These are phyloP conservation scores for Lagenorhynchus albirostris DNA, from an alignment of 2,113 vertebrate genomes.

Conservation along the genomic window DNA sequence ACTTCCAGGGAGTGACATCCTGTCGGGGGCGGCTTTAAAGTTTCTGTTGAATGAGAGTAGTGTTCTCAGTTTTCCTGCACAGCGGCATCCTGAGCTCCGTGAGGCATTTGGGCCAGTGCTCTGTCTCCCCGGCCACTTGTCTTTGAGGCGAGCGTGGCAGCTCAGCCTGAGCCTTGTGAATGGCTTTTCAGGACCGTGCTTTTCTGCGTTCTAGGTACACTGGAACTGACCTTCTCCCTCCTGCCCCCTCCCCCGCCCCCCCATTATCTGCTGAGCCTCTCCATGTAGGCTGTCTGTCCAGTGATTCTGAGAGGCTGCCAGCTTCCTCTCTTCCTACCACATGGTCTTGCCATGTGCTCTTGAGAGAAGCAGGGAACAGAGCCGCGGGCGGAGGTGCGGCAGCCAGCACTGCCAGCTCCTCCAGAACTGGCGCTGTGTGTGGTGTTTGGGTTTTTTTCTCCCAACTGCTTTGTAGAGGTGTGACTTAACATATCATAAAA, in stretches of 20 bases:
- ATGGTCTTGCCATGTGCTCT: neutral
- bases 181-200: neutral
- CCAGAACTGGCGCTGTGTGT: neutral
- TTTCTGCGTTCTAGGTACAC: neutral
- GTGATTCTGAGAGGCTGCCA: neutral
- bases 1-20: neutral
- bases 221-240: neutral
- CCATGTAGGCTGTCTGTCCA: neutral
- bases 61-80: neutral
- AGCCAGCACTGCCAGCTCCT: neutral
- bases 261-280: neutral
- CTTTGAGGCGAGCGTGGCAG: neutral
- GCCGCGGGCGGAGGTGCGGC: accelerated
- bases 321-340: neutral
- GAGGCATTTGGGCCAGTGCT: neutral
- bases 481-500: neutral
- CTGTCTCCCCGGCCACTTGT: neutral
- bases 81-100: neutral
- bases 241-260: accelerated
- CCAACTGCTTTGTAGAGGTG: neutral
- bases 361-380: neutral
- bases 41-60: neutral
- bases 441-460: neutral
- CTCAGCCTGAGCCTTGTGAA: neutral
- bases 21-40: neutral